These are phyloP conservation scores for Triplophysa tibetana DNA, from an alignment of 2,113 vertebrate genomes.

Conservation along the genomic window DNA sequence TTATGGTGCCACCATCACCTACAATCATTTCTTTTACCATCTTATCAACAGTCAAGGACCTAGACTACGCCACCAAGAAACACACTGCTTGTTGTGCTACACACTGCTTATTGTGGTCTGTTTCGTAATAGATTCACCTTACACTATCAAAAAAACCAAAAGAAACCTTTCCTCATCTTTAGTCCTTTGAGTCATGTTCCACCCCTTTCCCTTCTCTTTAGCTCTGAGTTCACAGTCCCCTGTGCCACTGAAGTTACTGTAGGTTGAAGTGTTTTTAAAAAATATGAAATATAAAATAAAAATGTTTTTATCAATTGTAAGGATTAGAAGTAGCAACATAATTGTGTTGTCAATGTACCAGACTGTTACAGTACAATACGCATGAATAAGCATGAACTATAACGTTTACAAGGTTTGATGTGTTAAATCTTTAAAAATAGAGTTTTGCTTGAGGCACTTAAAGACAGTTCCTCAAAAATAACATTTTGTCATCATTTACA, in stretches of 20 bases:
- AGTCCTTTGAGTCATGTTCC: too few relatives aligned
- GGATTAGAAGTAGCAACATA: not conserved
- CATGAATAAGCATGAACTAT: not conserved
- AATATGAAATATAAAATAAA: not conserved
- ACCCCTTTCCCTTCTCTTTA: not conserved
- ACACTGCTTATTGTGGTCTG: not conserved
- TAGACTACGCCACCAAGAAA: not conserved
- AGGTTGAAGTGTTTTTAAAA: not conserved
- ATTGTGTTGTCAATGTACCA: not conserved
- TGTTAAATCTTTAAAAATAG: not conserved
- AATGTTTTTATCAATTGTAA: not conserved
- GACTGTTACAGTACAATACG: not conserved
- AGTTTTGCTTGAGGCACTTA: not conserved
- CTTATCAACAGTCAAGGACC: not conserved
- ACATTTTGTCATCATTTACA: too few relatives aligned
- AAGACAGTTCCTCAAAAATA: not conserved
- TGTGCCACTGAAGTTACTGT: not conserved
- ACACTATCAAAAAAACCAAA: not conserved
- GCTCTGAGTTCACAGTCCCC: not conserved
- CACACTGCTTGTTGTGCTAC: too few relatives aligned
- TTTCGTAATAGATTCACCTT: not conserved
- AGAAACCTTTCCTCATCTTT: too few relatives aligned
- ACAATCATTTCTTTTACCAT: constrained; percentile 1
- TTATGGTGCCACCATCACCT: constrained; percentile 4
- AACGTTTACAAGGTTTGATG: not conserved